Conservation (phyloP, 1,140 invertebrate genomes). For the Bombus breviceps region DNA sequence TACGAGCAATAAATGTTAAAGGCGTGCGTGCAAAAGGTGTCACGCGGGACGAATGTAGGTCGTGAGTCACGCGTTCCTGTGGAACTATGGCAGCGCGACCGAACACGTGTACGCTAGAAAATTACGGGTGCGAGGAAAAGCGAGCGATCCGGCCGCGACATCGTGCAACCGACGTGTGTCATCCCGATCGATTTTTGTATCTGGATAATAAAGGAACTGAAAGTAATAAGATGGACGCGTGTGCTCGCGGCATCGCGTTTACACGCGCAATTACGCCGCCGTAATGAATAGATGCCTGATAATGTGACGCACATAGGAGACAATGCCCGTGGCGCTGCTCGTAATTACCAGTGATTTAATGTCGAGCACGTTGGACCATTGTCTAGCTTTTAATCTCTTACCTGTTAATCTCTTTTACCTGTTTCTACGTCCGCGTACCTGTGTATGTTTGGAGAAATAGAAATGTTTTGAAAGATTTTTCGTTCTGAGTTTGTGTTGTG, state of each 20-base stretch:
- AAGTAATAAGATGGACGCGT: constrained; percentile 18
- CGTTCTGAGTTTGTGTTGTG: no score
- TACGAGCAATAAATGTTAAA: constrained; percentile 44
- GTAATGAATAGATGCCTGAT: constrained; percentile 49
- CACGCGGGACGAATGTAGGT: constrained; percentile 37
- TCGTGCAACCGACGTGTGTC: not conserved
- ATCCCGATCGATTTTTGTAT: constrained; percentile 43
- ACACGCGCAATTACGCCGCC: constrained; percentile 40
- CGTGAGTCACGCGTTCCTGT: constrained; percentile 51
- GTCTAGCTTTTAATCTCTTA: constrained; percentile 19
- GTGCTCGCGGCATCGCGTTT: constrained; percentile 12
- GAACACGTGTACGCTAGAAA: constrained; percentile 6
- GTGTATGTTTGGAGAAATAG: not conserved
- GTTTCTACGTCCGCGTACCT: not conserved
- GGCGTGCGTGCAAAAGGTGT: constrained; percentile 23
- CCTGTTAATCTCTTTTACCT: not conserved
- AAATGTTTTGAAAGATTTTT: not conserved
- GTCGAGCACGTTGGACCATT: constrained; percentile 1
- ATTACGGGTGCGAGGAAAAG: constrained; percentile 38
- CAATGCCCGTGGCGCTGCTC: constrained; percentile 26
- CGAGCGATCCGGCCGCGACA: not conserved
- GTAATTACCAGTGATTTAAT: constrained; percentile 51
- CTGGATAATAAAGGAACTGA: constrained; percentile 39
- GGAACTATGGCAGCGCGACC: not conserved
- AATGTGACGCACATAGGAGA: constrained; percentile 10